These are phyloP conservation scores for Selenia dentaria DNA, from an alignment of 2,888 invertebrate species.

Conservation along the genomic window DNA sequence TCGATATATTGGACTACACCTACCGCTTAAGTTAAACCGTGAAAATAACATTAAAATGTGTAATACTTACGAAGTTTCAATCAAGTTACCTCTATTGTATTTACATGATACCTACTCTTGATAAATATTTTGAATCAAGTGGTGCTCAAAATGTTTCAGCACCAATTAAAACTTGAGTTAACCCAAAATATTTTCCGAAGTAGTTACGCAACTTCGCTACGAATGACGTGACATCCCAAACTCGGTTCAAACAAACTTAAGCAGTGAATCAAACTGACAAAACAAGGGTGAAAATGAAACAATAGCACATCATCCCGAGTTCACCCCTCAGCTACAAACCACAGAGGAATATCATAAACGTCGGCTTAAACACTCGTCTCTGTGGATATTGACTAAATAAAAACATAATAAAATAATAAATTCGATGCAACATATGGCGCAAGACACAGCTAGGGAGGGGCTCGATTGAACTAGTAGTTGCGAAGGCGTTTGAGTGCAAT, in stretches of 20 bases:
- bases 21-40: too few species aligned
- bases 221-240: constrained; percentile 29
- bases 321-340: constrained; percentile 71
- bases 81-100: too few species aligned
- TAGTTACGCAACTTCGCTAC: constrained; percentile 26
- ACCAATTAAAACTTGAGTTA: constrained; percentile 22
- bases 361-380: constrained; percentile 83
- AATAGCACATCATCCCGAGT: constrained; percentile 67
- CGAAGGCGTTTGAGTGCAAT: constrained; percentile 16
- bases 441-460: constrained; percentile 36
- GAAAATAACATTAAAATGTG: too few species aligned
- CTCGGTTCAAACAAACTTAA: constrained; percentile 37
- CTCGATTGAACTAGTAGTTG: constrained; percentile 6
- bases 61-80: too few species aligned
- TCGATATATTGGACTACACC: too few species aligned
- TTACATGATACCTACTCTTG: too few species aligned
- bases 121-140: too few species aligned
- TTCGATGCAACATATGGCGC: constrained; percentile 77
- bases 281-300: constrained; percentile 76
- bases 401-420: constrained; percentile 83
- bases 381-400: constrained; percentile 77
- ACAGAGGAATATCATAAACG: constrained; percentile 83
- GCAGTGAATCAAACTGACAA: constrained; percentile 66
- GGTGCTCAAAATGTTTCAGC: constrained; percentile 9
- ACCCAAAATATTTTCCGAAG: constrained; percentile 15